A percentile compares a stretch with the other conserved stretches of the same genome.
These are phyloP conservation scores for Drosophila orosa DNA, from an alignment of 1,140 invertebrate genomes.

Conservation along the genomic window DNA sequence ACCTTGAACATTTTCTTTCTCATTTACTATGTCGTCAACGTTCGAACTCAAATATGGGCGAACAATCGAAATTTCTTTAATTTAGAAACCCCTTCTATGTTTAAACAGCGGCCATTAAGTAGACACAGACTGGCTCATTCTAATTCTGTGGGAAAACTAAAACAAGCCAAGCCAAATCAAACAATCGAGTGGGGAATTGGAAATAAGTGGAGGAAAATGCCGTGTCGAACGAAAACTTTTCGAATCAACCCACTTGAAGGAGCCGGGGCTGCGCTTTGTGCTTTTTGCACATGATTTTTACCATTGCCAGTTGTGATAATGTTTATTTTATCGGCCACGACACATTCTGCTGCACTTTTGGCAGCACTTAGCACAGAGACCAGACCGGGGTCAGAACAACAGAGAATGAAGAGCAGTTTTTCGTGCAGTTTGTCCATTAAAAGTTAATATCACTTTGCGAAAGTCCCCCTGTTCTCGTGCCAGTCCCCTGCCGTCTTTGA, in stretches of 20 bases:
- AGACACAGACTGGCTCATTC: background rate
- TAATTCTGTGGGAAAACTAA: constrained; percentile 1
- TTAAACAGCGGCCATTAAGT: background rate
- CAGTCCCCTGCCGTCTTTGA: constrained; percentile 19
- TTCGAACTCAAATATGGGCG: background rate
- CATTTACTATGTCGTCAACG: no score
- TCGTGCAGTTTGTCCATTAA: constrained; percentile 80
- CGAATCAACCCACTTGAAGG: constrained; percentile 44
- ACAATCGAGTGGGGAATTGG: constrained; percentile 25
- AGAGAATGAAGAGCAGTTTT: constrained; percentile 56
- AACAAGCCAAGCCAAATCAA: constrained; percentile 13
- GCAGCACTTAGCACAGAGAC: constrained; percentile 75
- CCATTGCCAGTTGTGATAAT: constrained; percentile 81
- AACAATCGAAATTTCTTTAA: background rate
- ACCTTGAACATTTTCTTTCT: no score
- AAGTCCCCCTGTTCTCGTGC: constrained; percentile 47
- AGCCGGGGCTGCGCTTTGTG: constrained; percentile 55
- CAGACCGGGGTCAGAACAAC: constrained; percentile 67
- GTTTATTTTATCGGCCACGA: constrained; percentile 82
- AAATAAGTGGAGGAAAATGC: constrained; percentile 8
- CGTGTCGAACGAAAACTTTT: constrained; percentile 17
- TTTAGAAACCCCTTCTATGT: background rate
- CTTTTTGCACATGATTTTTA: constrained; percentile 80
- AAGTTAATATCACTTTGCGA: constrained; percentile 81
- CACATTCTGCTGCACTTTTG: constrained; percentile 82